These are phyloP conservation scores for Fulmarus glacialis DNA, from an alignment of 2,113 vertebrate genomes.

Conservation along the genomic window DNA sequence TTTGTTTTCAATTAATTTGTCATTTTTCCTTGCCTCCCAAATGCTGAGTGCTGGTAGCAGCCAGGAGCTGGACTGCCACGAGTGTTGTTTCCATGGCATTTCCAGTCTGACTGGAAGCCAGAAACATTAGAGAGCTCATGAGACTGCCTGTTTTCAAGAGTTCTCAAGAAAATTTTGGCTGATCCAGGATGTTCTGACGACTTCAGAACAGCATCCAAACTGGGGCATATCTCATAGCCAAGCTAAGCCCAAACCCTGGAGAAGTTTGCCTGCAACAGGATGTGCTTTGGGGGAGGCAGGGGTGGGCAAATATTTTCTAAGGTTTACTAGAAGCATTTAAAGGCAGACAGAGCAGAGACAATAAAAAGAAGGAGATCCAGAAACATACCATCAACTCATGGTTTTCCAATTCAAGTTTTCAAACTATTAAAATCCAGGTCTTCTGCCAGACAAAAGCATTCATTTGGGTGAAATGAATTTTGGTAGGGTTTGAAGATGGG, in stretches of 20 bases:
- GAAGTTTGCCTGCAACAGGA: background rate
- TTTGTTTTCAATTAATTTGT: background rate
- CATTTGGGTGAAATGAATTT: background rate
- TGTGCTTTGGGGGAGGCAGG: background rate
- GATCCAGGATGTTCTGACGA: background rate
- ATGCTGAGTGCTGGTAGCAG: background rate
- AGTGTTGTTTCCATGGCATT: conserved; percentile 60
- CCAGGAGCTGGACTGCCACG: conserved; percentile 4
- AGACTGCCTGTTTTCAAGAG: conserved; percentile 44
- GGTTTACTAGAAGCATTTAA: background rate
- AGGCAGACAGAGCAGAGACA: background rate
- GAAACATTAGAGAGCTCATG: conserved; percentile 33
- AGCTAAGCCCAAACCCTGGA: background rate
- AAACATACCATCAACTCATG: background rate
- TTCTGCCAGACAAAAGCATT: background rate
- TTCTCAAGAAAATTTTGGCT: conserved; percentile 39
- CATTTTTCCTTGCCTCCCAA: background rate
- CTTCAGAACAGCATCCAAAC: conserved; percentile 25
- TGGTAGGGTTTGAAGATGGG: background rate
- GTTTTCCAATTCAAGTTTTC: background rate
- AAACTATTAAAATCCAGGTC: background rate
- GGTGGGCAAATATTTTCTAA: background rate
- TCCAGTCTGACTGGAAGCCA: conserved; percentile 53
- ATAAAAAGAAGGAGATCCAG: background rate
- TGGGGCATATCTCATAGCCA: background rate